Evolutionary conservation across 2,888 invertebrate genomes (phyloP), one percentile per base, ranked within the genome.

Genomic region (Rhingia rostrata): DNA sequence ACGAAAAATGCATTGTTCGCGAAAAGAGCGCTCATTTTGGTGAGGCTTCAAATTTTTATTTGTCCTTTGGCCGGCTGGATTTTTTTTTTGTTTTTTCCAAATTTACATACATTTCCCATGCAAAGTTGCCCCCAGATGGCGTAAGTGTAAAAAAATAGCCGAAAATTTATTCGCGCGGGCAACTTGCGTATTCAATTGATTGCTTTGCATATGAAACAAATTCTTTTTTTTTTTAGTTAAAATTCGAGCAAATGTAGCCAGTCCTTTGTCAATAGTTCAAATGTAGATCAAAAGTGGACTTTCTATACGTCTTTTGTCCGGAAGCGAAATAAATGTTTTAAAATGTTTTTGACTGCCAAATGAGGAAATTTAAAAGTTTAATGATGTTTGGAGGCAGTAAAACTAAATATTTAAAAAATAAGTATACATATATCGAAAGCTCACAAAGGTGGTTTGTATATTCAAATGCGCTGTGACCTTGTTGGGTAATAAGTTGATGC

Each of bases 31-130:
- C 22, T 1, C 22, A 12, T 51, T 51, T 6, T 12, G 7, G 39
- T 67, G 35, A 7, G 33, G 45, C 22, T 47, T 22, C 14, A 37
- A 10, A 7, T 45, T 32, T 1, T 45, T 12, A 12, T n/a, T 37
- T 9, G 35, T 47, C 45, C 41, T 58, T 6, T 60, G 35, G 30
- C 3, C 43, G 10, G 6, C 12, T 30, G 49, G 0, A 10, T 41
- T 41, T 6, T 14, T 43, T 45, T 9, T 51, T 41, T 58, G 9
- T 69, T 35, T 60, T n/a, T 51, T 70, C 39, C 41, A 47, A 64
- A 72, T 79, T 79, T 66, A 72, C 78, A 79, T 72, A 43, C 35
- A 78, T 78, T 70, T 64, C 35, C 22, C 56, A 72, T 64, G 32
- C 56, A 39, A 61, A 30, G 37, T 56, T 60, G 32, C 10, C 9